Evolutionary conservation across 2,113 vertebrate genomes (phyloP).

Genomic region (Muscicapa adusta): DNA sequence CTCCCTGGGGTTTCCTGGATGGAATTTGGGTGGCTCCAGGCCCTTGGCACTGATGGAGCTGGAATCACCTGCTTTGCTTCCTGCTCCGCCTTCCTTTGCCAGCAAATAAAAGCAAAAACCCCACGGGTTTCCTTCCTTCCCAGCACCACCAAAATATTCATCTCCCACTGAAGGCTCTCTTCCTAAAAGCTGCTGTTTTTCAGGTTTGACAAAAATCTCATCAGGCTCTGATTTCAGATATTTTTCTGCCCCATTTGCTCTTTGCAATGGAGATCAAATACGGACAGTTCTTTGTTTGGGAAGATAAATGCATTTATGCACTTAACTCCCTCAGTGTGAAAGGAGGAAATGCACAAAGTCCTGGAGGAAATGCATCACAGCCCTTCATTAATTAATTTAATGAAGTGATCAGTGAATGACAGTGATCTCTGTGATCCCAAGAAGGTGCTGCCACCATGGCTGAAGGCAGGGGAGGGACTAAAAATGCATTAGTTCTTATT

Average conservation of each 20-base stretch:
- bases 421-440: not conserved
- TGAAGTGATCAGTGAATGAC: too few species aligned
- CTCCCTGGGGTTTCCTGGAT: accelerated
- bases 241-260: not conserved
- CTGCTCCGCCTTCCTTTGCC: not conserved
- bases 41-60: not conserved
- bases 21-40: not conserved
- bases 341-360: not conserved
- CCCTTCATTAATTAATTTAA: not conserved
- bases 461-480: not conserved
- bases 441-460: not conserved
- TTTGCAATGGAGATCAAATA: not conserved
- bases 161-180: not conserved
- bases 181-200: not conserved
- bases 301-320: not conserved
- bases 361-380: not conserved
- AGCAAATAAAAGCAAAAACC: not conserved
- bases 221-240: not conserved
- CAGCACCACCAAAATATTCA: accelerated
- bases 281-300: not conserved
- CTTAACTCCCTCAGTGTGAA: not conserved
- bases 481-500: too few species aligned
- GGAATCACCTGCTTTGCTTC: not conserved
- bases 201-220: not conserved
- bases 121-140: not conserved